Conservation (phyloP, 2,888 invertebrate genomes). For the Plebejus melissa region DNA sequence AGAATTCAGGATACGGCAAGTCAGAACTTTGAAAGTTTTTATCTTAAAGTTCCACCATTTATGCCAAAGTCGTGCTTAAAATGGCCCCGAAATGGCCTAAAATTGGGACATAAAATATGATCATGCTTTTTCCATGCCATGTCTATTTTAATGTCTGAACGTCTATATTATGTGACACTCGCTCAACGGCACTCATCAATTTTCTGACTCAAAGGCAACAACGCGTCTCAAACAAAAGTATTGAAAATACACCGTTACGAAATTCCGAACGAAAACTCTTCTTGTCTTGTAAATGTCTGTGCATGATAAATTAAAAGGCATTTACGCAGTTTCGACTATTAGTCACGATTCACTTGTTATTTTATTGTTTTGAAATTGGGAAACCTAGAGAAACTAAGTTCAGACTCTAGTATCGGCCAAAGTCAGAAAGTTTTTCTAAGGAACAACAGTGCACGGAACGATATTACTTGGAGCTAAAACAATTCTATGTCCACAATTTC, state of each 20-base stretch:
- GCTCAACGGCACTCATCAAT: conserved; percentile 46
- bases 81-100: not conserved
- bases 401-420: not conserved
- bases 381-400: not conserved
- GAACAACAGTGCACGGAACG: no score
- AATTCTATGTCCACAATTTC: not conserved
- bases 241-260: conserved; percentile 19
- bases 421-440: no score
- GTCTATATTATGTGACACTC: conserved; percentile 39
- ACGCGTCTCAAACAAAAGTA: not conserved
- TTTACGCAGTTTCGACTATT: conserved; percentile 15
- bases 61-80: not conserved
- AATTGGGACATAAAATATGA: no score
- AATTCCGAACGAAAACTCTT: conserved; percentile 13
- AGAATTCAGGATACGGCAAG: not conserved
- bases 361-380: not conserved
- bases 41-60: not conserved
- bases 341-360: not conserved
- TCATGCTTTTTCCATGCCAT: not conserved
- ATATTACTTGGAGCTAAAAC: no score
- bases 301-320: conserved; percentile 15
- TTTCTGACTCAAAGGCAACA: conserved; percentile 31
- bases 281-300: conserved; percentile 22
- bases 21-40: not conserved
- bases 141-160: not conserved